A percentile compares a stretch with the other conserved stretches of the same genome.
Evolutionary conservation across 2,113 vertebrate species (phyloP).

Genomic region (Trachemys scripta): DNA sequence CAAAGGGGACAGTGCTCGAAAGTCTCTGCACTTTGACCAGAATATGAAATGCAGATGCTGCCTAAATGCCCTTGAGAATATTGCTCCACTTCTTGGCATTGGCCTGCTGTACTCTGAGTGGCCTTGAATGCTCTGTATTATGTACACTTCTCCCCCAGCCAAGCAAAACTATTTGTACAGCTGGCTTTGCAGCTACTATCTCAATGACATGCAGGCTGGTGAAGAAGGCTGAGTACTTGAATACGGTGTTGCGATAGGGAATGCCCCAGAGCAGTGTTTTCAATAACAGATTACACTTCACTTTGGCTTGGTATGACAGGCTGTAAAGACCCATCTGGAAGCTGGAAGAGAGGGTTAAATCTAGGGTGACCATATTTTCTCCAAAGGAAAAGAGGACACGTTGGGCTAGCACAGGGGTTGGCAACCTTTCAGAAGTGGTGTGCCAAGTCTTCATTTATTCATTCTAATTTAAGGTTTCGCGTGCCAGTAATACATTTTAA

Average conservation of each 20-base stretch:
- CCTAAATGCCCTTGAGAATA: not conserved
- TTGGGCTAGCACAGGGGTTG: no score
- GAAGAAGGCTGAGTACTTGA: not conserved
- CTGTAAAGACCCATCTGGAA: not conserved
- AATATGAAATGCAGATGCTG: not conserved
- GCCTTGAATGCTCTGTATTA: not conserved
- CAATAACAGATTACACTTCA: not conserved
- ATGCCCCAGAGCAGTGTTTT: not conserved
- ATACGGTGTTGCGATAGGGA: no score
- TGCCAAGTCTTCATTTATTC: no score
- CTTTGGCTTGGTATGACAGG: not conserved
- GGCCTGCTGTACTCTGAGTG: constrained; percentile 20
- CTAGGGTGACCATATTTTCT: no score
- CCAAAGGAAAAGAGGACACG: no score
- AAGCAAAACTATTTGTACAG: constrained; percentile 8
- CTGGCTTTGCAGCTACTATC: not conserved
- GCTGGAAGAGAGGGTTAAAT: not conserved
- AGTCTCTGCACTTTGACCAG: constrained; percentile 3
- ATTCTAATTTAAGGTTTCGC: no score
- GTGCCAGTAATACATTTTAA: no score
- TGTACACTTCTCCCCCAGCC: not conserved
- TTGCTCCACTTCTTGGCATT: constrained; percentile 3
- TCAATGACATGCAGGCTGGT: not conserved
- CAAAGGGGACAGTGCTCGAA: constrained; percentile 45
- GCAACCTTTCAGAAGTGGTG: no score